Evolutionary conservation across 2,113 vertebrate genomes (phyloP), one percentile per base, ranked within the genome.

Genomic region (Rallus limicola): DNA sequence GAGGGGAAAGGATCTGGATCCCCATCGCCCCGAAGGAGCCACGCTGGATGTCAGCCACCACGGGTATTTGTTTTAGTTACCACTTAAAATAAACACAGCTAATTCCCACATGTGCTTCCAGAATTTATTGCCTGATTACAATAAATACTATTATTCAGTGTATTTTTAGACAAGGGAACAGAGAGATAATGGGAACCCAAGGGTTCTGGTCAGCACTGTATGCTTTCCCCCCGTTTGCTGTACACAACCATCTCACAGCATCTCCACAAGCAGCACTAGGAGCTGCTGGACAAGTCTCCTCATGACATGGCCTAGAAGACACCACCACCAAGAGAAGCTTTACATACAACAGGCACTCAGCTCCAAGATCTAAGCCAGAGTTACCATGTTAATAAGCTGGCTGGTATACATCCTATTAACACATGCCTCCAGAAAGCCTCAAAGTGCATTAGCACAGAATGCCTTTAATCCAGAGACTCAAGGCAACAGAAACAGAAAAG

Each of bases 51-150:
- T 46, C 42, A 81, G 96, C 94, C 96, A 95, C 62, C 52, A 53
- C 13, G 25, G 80, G 25, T 48, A 65, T 85, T 79, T 56, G 18
- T 56, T 94, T 93, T 91, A 93, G 88, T 91, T 86, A 96, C 92
- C 91, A 77, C 71, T 85, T 84, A 74, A 87, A 93, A 93, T 75
- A 96, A 34, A 52, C 48, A 71, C 5, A 16, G 48, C 68, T 38
- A 88, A 91, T 89, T 97, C 93, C 91, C 64, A 93, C 68, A 82
- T 87, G 71, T 1, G 1, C 74, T 78, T 96, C 78, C 90, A 95
- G 89, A 92, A 94, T 82, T 67, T 95, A 91, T 50, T 96, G 86
- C 84, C 88, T 1, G 16, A 82, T 94, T 86, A 93, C 74, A 95
- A 90, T 48, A 87, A 88, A 76, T 34, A 34, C 63, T 31, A 75